Conservation (phyloP, 2,797 vertebrate genomes). For the Acipenser transmontanus region DNA sequence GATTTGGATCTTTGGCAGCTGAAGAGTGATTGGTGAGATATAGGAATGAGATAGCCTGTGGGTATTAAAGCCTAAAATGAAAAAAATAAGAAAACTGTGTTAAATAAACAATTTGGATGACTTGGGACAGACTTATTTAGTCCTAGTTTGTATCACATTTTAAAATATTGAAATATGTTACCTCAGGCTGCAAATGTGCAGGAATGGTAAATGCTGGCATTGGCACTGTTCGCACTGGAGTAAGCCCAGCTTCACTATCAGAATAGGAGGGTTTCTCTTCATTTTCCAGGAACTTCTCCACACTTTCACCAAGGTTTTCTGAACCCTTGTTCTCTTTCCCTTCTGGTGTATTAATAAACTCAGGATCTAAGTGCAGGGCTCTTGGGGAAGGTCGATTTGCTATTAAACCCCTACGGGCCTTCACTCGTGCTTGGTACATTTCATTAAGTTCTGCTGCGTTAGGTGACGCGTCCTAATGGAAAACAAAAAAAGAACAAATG, state of each 20-base stretch:
- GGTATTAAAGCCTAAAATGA: conserved; percentile 69
- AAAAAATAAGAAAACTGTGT: conserved; percentile 29
- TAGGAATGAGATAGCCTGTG: conserved; percentile 83
- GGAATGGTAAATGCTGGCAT: conserved; percentile 36
- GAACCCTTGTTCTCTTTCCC: conserved; percentile 21
- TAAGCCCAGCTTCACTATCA: conserved; percentile 42
- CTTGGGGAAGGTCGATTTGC: conserved; percentile 42
- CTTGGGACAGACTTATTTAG: neutral
- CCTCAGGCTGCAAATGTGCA: conserved; percentile 24
- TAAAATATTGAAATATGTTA: neutral
- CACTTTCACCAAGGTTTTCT: conserved; percentile 45
- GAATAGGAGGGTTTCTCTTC: conserved; percentile 39
- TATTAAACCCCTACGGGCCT: conserved; percentile 35
- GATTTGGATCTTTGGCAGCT: conserved; percentile 47
- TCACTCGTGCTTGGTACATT: conserved; percentile 53
- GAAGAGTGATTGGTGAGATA: conserved; percentile 68
- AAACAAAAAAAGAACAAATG: neutral
- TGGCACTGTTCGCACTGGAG: conserved; percentile 39
- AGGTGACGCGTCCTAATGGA: conserved; percentile 46
- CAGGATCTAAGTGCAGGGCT: conserved; percentile 54
- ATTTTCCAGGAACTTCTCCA: conserved; percentile 54
- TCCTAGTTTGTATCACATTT: neutral
- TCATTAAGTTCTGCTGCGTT: conserved; percentile 44
- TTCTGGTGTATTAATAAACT: conserved; percentile 53
- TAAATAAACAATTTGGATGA: neutral